Evolutionary conservation across 2,113 vertebrate species (phyloP).

Genomic region (Notechis scutatus): DNA sequence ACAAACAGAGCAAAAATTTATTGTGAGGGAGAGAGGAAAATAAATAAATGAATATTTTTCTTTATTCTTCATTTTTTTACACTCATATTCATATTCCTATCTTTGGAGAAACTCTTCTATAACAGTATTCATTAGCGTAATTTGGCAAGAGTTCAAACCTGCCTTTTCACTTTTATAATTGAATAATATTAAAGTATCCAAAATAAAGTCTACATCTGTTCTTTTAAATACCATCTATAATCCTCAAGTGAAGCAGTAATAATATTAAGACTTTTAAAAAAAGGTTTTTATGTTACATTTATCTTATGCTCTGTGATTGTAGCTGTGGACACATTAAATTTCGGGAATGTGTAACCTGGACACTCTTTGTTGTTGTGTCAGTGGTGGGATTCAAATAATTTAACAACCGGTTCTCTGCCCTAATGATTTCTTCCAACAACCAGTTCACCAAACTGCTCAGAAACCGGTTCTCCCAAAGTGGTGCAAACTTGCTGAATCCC

Average conservation of each 20-base stretch:
- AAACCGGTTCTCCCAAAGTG: too few species aligned
- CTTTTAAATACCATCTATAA: neutral
- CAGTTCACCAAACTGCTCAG: too few species aligned
- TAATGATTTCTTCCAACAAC: too few species aligned
- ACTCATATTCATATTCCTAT: neutral
- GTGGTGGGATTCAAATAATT: too few species aligned
- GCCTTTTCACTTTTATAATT: neutral
- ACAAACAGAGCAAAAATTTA: neutral
- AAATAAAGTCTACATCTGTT: neutral
- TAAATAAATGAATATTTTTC: neutral
- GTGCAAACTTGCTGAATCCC: too few species aligned
- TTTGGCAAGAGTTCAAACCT: neutral
- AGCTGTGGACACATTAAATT: neutral
- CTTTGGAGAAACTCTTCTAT: neutral
- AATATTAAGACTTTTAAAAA: neutral
- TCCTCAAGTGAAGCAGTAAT: neutral
- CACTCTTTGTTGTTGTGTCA: neutral
- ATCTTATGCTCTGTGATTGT: neutral
- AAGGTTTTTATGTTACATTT: neutral
- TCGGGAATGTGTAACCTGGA: neutral
- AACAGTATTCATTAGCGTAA: neutral
- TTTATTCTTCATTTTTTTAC: neutral
- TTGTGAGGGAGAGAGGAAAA: neutral
- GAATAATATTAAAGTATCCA: neutral
- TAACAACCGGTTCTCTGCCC: too few species aligned